Conservation (phyloP, 2,888 invertebrate genomes). For the Nowickia ferox region DNA sequence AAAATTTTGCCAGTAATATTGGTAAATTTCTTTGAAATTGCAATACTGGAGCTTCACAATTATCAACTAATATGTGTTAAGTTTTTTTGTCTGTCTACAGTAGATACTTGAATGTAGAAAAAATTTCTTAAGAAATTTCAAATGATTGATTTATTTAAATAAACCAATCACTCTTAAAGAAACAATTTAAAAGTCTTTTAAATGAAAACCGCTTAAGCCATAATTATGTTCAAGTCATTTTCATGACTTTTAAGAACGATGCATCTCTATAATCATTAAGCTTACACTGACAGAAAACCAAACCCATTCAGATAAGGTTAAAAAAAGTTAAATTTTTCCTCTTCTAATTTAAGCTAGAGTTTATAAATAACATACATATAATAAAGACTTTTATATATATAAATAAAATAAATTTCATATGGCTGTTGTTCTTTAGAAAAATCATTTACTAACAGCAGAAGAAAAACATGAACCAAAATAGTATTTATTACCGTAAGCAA, state of each 20-base stretch:
- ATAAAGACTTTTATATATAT: background rate
- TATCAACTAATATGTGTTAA: no score
- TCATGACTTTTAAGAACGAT: constrained; percentile 47
- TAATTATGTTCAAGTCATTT: constrained; percentile 1
- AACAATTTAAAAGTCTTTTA: no score
- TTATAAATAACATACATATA: constrained; percentile 26
- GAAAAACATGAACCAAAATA: constrained; percentile 8
- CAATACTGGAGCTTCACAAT: no score
- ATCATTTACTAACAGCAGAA: background rate
- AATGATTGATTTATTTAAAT: no score
- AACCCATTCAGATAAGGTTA: constrained; percentile 40
- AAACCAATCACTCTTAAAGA: no score
- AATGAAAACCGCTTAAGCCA: no score
- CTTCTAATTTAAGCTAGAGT: constrained; percentile 34
- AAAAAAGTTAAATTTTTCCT: constrained; percentile 16
- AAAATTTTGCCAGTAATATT: no score
- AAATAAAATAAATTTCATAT: background rate
- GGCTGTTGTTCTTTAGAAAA: constrained; percentile 61
- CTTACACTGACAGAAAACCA: background rate
- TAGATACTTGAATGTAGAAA: no score
- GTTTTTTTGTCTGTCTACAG: no score
- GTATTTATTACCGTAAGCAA: constrained; percentile 71
- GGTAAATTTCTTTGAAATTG: no score
- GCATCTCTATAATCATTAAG: constrained; percentile 37
- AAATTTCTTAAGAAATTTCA: no score